phyloP scores from a whole-genome alignment of 2,797 vertebrate genomes.

The Tapirus indicus region DNA sequence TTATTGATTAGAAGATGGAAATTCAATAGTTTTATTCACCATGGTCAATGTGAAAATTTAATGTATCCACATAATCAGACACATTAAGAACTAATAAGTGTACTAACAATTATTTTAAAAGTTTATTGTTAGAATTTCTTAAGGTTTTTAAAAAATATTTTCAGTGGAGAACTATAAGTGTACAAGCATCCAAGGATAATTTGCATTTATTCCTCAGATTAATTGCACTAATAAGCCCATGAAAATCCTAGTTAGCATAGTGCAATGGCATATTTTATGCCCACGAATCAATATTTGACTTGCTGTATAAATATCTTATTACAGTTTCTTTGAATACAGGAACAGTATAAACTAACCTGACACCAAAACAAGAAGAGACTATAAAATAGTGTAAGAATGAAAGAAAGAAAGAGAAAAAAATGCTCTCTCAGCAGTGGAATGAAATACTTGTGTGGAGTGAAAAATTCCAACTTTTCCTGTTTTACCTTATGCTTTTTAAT shows the following conservation, averaged over 20 bases:
- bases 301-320: neutral
- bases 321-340: neutral
- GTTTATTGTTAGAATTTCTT: conserved; percentile 57
- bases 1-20: conserved; percentile 81
- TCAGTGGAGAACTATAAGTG: neutral
- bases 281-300: neutral
- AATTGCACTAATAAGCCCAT: neutral
- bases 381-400: neutral
- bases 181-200: conserved; percentile 18
- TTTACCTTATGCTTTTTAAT: conserved; percentile 64
- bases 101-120: conserved; percentile 62
- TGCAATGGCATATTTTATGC: neutral
- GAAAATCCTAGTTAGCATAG: neutral
- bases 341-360: neutral
- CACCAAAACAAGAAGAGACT: neutral
- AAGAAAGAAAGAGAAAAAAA: neutral
- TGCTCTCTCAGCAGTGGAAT: neutral
- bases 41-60: conserved; percentile 66
- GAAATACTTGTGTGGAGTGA: neutral
- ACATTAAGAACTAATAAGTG: conserved; percentile 34
- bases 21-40: conserved; percentile 80
- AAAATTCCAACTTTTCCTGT: conserved; percentile 32
- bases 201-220: neutral
- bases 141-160: neutral
- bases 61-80: conserved; percentile 69